A percentile compares a stretch with the other conserved stretches of the same genome.
Conservation (phyloP, 2,888 invertebrate genomes). For the Acrocyrtus sp. region DNA sequence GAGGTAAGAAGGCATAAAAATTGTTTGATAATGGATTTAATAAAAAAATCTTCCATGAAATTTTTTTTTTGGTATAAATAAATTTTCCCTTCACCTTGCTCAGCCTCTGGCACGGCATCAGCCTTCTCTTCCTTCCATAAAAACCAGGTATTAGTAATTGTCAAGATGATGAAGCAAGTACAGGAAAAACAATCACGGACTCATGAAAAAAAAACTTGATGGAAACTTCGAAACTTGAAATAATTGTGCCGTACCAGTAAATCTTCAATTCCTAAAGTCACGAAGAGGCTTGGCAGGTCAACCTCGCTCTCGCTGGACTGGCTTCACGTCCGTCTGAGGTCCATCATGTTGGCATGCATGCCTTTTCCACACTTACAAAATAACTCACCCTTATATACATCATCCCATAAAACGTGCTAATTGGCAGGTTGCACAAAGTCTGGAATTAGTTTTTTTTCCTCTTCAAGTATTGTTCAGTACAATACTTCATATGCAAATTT, state of each 20-base stretch:
- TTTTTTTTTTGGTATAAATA: background rate
- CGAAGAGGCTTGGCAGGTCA: constrained; percentile 33
- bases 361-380: too few relatives aligned
- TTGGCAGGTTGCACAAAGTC: constrained; percentile 13
- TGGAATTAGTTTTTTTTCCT: constrained; percentile 5
- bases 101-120: background rate
- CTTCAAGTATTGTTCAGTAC: too few relatives aligned
- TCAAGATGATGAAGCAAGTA: too few relatives aligned
- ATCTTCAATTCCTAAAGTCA: constrained; percentile 40
- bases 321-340: too few relatives aligned
- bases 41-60: background rate
- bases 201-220: constrained; percentile 11
- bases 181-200: background rate
- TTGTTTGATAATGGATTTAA: background rate
- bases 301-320: background rate
- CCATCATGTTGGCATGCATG: too few relatives aligned
- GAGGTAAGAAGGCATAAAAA: too few relatives aligned
- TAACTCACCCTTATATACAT: background rate
- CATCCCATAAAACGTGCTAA: constrained; percentile 5
- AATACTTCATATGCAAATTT: too few relatives aligned
- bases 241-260: constrained; percentile 44
- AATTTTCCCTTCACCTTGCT: background rate
- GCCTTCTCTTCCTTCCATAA: too few relatives aligned
- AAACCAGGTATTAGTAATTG: too few relatives aligned
- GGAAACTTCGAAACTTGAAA: constrained; percentile 16